Percentiles rank a stretch among this genome's conserved stretches.
phyloP scores from a whole-genome alignment of 2,113 vertebrate genomes.

The Ovis aries region ARS-UI_Ramb_v3.0 NC_056059.1:105742501-105743000 shows the following conservation, averaged over 20 bases:
- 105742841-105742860: too few relatives aligned
- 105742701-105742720: too few relatives aligned
- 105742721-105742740: neutral
- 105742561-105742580: neutral
- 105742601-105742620: neutral
- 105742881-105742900: too few relatives aligned
- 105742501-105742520: neutral
- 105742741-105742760: neutral
- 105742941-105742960: too few relatives aligned
- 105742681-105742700: neutral
- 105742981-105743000: too few relatives aligned
- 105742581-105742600: neutral
- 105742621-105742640: neutral
- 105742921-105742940: too few relatives aligned
- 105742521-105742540: neutral
- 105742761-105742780: neutral
- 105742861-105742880: too few relatives aligned
- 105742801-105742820: neutral
- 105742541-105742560: neutral
- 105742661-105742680: rapidly evolving
- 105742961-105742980: too few relatives aligned
- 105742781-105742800: neutral
- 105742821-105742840: neutral
- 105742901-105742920: rapidly evolving
- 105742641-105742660: neutral